Evolutionary conservation across 2,797 vertebrate species (phyloP), one percentile per base, ranked within the genome.

Genomic region (Paedocypris micromegethes): DNA sequence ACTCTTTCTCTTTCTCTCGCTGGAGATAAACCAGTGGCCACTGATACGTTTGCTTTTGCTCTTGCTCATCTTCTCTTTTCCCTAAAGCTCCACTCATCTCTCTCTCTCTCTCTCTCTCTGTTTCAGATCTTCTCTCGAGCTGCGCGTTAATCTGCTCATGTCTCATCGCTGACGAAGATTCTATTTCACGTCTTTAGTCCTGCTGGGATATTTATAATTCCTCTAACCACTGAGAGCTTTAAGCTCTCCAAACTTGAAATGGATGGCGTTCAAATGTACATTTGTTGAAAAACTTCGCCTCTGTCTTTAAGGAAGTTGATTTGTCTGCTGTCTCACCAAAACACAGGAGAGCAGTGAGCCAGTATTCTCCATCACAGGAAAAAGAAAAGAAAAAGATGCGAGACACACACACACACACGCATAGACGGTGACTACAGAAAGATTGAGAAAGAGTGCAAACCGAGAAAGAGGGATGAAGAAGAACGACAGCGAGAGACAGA

Each of bases 161-260:
- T 63, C 66, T 73, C 45, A 61, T 62, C 43, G n/a, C 49, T 58
- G 41, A 68, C 37, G 23, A 50, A 58, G 59, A 57, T 49, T 61
- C 56, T 43, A 40, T 42, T 62, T 9, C 50, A 57, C 23, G 6
- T 41, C 42, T 45, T 52, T 46, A 82, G 80, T 77, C 70, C 74
- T 77, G 79, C 81, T 61, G 46, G 42, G 66, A 70, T 67, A 67
- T 68, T 70, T 66, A 64, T 72, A 65, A 70, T 75, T 75, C 72
- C 70, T 85, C 85, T 81, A 85, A 80, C 66, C 58, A 51, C 56
- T 57, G 41, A 85, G 54, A 66, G 68, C 64, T 82, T 75, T 84
- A 83, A 86, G 79, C 56, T 82, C 71, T 78, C 57, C 43, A 64
- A 70, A 61, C 77, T 77, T 78, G 80, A 78, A 84, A 83, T 63